Base-by-base conservation (phyloP, 2,797 vertebrate species). In the Propithecus perrieri region DNA sequence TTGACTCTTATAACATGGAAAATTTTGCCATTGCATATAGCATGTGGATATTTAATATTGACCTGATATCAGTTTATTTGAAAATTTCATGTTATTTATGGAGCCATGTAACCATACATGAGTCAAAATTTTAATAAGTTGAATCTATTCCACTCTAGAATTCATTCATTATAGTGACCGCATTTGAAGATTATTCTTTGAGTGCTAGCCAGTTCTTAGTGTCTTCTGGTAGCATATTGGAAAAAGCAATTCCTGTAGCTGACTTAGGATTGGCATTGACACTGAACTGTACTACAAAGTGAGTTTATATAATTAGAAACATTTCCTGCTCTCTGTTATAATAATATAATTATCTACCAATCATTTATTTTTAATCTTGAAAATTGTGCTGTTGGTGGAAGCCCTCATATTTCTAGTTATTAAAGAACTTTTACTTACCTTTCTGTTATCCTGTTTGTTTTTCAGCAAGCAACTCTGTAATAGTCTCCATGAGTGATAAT, bases 311-410 rank as follows among this genome's bases (percentile, higher is more conserved):
- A 72, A 84, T 94, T 89, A 91, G 41, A 92, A 89, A 33, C 57
- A 91, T 24, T 88, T 57, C 41, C 30, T 94, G 10, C 26, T 96
- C 5, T 55, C 53, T 76, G 17, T 61, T 76, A 38, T 67, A 67
- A 35, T 72, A 86, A 43, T 81, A 72, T 38, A 76, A 81, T 61
- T 80, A 72, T 15, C 15, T 89, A 33, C 63, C 17, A 76, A 5
- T 63, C 85, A 75, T 67, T 48, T 78, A 57, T 63, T 92, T 97
- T 93, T 69, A 74, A 50, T 96, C 26, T 85, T 92, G 22, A 75
- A 57, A 83, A 41, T 35, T 53, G 35, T n/a, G 28, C 17, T 78
- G 14, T 55, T 61, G 46, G 53, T 59, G 33, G 81, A 83, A 67
- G 35, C 11, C 11, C 11, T 83, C 17, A 7, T 93, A 24, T 80